phyloP scores from a whole-genome alignment of 2,797 vertebrate genomes.

The Lacerta agilis region DNA sequence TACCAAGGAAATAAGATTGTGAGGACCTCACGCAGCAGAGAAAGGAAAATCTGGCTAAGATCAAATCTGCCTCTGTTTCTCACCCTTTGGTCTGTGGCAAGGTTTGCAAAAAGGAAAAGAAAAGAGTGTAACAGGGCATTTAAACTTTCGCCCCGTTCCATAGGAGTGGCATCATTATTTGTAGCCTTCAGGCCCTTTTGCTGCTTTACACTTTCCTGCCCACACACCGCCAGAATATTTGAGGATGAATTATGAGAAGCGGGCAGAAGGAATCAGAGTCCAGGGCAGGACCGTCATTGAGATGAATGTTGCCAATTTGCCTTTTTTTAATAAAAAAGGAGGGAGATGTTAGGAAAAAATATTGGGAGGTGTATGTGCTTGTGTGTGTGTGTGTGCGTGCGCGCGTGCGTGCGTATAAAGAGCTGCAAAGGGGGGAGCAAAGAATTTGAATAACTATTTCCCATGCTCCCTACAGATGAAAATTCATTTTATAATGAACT shows the following conservation, averaged over 20 bases:
- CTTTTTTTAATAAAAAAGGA: not conserved
- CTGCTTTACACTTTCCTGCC: not conserved
- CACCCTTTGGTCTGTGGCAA: not conserved
- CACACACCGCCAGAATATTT: slow-evolving; percentile 55
- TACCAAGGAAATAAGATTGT: not conserved
- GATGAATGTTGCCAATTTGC: slow-evolving; percentile 66
- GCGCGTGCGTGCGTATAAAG: not conserved
- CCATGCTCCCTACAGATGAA: too few relatives aligned
- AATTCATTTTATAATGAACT: not conserved
- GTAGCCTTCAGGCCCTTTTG: not conserved
- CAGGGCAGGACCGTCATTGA: slow-evolving; percentile 58
- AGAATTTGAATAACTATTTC: not conserved
- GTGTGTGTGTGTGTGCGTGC: accelerated
- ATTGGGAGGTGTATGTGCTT: not conserved
- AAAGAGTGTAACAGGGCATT: not conserved
- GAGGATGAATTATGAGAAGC: slow-evolving; percentile 63
- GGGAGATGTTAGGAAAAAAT: not conserved
- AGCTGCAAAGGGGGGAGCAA: slow-evolving; percentile 44
- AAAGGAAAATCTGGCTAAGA: not conserved
- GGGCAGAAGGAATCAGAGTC: slow-evolving; percentile 52
- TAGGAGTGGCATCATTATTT: not conserved
- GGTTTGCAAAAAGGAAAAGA: not conserved
- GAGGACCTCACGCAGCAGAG: too few relatives aligned
- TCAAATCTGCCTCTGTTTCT: not conserved
- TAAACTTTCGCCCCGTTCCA: slow-evolving; percentile 31